Base-by-base conservation (phyloP, 2,113 vertebrate species). In the Delphinus delphis region DNA sequence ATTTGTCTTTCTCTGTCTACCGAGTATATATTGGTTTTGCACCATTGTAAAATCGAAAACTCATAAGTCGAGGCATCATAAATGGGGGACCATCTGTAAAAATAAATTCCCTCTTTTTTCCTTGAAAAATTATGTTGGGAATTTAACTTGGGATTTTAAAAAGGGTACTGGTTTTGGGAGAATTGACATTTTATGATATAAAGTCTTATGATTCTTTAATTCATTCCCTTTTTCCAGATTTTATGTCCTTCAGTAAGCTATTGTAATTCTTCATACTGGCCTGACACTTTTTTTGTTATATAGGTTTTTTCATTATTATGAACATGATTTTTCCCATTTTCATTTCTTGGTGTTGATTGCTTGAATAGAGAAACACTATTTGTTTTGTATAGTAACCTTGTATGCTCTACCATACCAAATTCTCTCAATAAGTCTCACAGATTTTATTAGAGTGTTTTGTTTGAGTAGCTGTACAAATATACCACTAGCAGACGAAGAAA, bases 251-350 rank as follows among this genome's bases (percentile, higher is more conserved):
- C 18, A 53, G 36, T 94, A 74, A 68, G 67, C 15, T 74, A 74
- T 84, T 92, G 5, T 53, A 87, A 2, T 97, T 80, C 55, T 67
- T 94, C 63, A 88, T 58, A 36, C 4, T 47, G 21, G 10, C 55
- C 77, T 77, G 41, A 85, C 93, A 31, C 8, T 85, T 95, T 76
- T 89, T 68, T 73, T 93, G 63, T 94, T 62, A 55, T 62, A 33
- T 25, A 58, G 8, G 26, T 20, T 93, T 81, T 92, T 88, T 91
- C 38, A 65, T 79, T 77, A 95, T 93, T 79, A 28, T 68, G 63
- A 93, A 88, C 73, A 80, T 85, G 58, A 53, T 58, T 90, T 97
- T 97, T 71, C 36, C 41, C 28, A 62, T 67, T 94, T 98, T 95
- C 23, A 90, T 94, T 94, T 97, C 41, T 89, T 70, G 5, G 47